These are phyloP conservation scores for Eretmodus cyanostictus DNA, from an alignment of 2,113 vertebrate genomes.

Conservation along the genomic window DNA sequence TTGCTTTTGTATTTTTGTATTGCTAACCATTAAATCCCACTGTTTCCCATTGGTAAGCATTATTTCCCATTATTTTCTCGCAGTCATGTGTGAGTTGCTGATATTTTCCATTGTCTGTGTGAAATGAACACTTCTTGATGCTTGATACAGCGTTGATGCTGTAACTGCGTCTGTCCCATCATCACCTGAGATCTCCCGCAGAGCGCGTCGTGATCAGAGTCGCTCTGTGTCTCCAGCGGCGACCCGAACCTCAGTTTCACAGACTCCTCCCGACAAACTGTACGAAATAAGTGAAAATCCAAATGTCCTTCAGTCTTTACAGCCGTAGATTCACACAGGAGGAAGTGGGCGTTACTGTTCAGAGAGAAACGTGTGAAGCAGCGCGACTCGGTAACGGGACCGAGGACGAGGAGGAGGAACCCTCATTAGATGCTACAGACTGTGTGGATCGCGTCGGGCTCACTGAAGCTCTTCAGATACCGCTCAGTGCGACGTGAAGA, in stretches of 20 bases:
- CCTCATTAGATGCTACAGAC: background rate
- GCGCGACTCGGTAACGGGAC: rapidly evolving
- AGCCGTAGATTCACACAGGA: background rate
- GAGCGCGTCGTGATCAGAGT: background rate
- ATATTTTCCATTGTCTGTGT: background rate
- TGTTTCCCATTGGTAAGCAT: background rate
- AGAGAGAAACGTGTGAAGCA: background rate
- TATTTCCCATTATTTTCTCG: background rate
- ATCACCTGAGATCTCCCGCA: background rate
- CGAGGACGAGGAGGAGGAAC: background rate
- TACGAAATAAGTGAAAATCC: background rate
- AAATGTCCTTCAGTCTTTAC: background rate
- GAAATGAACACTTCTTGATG: background rate
- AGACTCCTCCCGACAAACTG: background rate
- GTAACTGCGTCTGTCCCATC: background rate
- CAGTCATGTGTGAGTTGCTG: background rate
- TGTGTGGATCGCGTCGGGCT: background rate
- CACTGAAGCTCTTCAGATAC: background rate
- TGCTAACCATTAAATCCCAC: background rate
- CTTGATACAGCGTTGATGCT: background rate
- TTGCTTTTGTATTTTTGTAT: background rate
- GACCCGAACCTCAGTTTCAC: background rate
- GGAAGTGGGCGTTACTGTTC: background rate
- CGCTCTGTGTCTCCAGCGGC: background rate
- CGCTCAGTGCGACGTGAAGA: background rate